Evolutionary conservation across 37 sponge, comb jelly and placozoan genomes (phyloP), one percentile per base, ranked within the genome.

Genomic region (Agelas oroides): DNA sequence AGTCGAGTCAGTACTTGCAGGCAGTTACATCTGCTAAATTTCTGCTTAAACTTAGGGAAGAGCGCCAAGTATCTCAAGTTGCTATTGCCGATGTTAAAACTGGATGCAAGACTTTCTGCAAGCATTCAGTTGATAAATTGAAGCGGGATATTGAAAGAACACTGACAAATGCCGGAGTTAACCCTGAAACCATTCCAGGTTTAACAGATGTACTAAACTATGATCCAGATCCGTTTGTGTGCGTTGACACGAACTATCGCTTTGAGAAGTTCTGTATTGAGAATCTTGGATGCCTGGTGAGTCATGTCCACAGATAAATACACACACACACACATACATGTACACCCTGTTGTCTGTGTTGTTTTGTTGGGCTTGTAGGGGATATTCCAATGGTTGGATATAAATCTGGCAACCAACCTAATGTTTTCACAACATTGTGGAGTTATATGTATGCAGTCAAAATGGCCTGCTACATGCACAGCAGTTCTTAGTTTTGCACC

Each of bases 171-270:
- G 33, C 30, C 5, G 28, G 36, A 60, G 25, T 59, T 21, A 54
- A 21, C 16, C 2, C 17, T 21, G 19, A 55, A 55, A 61, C 2
- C 18, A 58, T 36, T 25, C 33, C 27, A 61, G 34, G 17, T 1
- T 33, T 76, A 21, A 36, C 59, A 76, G 14, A 23, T 33, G 21
- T 56, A 23, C 39, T 52, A 60, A 30, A 63, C 65, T 31, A 8
- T 31, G 65, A 63, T 63, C 65, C 65, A 63, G 76, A 77, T 13
- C 78, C 78, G 17, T 77, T 77, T 77, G 36, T 34, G 63, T 28
- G 68, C 33, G 36, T 65, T 24, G 68, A 64, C 24, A 63, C 28
- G 32, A 34, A 31, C 16, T 65, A 79, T 64, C 68, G 64, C 35
- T 58, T 63, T 64, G 67, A 79, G 21, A 79, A 79, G 53, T 79